Base-by-base conservation (phyloP, 2,113 vertebrate species). In the Larimichthys crocea region DNA sequence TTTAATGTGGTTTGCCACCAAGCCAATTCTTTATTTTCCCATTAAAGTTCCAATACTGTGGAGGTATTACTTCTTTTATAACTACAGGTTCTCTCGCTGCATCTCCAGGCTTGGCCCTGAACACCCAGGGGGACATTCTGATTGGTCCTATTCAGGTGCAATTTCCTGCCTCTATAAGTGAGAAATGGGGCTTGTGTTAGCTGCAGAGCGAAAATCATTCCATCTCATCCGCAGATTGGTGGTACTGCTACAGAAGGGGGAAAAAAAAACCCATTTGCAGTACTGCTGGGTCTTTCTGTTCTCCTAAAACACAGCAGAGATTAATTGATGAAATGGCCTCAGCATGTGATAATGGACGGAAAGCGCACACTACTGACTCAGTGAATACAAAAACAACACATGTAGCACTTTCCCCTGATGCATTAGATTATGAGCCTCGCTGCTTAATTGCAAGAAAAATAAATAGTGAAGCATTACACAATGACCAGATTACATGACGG, bases 151-250 rank as follows among this genome's bases (percentile, higher is more conserved):
- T 89, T 85, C 82, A 80, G 82, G 72, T 78, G 74, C 73, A 85
- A 93, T 90, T 90, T 92, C 84, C 85, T 91, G 82, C 64, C 55
- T 78, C 66, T 73, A 17, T 46, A 60, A 69, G 68, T 59, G 48
- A 70, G 56, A 83, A 86, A 80, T 67, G 42, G 74, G 64, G n/a
- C 49, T 42, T 12, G 59, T 64, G 75, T 88, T 86, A 68, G 67
- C 60, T 56, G 56, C 63, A 35, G 59, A 89, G 83, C 0, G n/a
- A 77, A 86, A 87, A 89, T 85, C 70, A 79, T 84, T 88, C 67
- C 59, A 84, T 86, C 72, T 80, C 76, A 70, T 74, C 61, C 67
- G 56, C 56, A 80, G 80, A 89, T 74, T 53, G 62, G 52, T 40
- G 60, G 46, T 22, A 73, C 74, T 70, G 79, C 61, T 46, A 22